A percentile compares a stretch with the other conserved stretches of the same genome.
phyloP scores from a whole-genome alignment of 2,888 invertebrate species.

The Tupiocoris notatus region DNA sequence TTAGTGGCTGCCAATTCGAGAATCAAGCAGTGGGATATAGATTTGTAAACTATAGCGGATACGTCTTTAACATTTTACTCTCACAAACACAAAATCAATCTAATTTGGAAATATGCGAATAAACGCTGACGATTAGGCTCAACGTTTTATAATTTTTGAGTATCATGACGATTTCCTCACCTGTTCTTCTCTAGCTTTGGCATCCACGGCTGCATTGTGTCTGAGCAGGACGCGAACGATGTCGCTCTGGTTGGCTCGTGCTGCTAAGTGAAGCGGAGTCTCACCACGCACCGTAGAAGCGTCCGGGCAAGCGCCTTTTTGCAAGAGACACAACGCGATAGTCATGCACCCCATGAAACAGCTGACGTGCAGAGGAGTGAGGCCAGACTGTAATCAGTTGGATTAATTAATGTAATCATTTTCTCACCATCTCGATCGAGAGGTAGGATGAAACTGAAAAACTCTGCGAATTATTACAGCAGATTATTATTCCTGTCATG shows the following conservation, averaged over 20 bases:
- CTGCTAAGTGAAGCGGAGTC: slow-evolving; percentile 93
- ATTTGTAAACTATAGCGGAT: too few species aligned
- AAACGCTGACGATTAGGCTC: too few species aligned
- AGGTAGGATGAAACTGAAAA: too few species aligned
- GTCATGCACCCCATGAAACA: slow-evolving; percentile 99
- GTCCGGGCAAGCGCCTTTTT: slow-evolving; percentile 91
- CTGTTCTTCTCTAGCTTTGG: slow-evolving; percentile 59
- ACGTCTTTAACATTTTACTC: too few species aligned
- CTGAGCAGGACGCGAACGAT: slow-evolving; percentile 91
- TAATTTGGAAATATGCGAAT: too few species aligned
- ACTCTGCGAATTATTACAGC: too few species aligned
- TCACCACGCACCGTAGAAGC: slow-evolving; percentile 94
- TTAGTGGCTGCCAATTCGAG: too few species aligned
- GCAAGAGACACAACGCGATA: slow-evolving; percentile 92
- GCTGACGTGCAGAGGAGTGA: slow-evolving; percentile 96
- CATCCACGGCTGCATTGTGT: slow-evolving; percentile 80
- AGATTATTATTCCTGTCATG: too few species aligned
- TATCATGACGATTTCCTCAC: too few species aligned
- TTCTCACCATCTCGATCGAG: not conserved
- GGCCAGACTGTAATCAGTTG: slow-evolving; percentile 73
- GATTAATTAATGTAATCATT: slow-evolving; percentile 18
- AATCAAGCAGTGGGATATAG: too few species aligned
- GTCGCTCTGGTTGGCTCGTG: slow-evolving; percentile 96
- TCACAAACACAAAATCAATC: too few species aligned
- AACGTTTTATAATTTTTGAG: not conserved